phyloP scores from a whole-genome alignment of 2,888 invertebrate species.

The Alentia gelatinosa region DNA sequence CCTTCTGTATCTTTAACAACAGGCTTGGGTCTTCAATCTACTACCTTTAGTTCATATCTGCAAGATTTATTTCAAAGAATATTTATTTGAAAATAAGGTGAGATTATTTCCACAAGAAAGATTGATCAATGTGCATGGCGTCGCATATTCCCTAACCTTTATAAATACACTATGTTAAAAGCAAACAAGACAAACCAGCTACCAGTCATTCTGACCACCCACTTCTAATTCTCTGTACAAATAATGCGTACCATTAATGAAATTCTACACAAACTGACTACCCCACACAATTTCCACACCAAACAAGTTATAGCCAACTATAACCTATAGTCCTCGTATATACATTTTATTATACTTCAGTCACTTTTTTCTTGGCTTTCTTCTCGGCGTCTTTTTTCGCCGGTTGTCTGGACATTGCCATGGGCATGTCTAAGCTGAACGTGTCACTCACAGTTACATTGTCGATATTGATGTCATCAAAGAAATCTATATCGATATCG shows the following conservation, averaged over 20 bases:
- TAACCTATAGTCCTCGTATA: background rate
- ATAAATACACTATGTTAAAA: too few relatives aligned
- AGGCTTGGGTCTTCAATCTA: too few relatives aligned
- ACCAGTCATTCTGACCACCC: too few relatives aligned
- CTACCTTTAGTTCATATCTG: too few relatives aligned
- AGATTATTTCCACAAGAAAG: too few relatives aligned
- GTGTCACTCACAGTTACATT: slow-evolving; percentile 78
- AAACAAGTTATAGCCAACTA: background rate
- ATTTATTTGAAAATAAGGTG: too few relatives aligned
- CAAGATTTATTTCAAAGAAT: too few relatives aligned
- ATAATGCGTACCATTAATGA: background rate
- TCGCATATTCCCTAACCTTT: too few relatives aligned
- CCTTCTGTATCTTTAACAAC: too few relatives aligned
- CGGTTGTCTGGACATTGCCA: slow-evolving; percentile 39
- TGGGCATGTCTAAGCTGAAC: slow-evolving; percentile 77
- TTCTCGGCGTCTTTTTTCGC: background rate
- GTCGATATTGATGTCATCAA: slow-evolving; percentile 79
- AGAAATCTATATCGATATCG: slow-evolving; percentile 80
- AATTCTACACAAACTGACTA: slow-evolving; percentile 37
- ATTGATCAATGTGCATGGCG: too few relatives aligned
- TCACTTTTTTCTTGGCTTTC: slow-evolving; percentile 27
- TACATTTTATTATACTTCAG: slow-evolving; percentile 5
- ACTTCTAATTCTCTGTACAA: too few relatives aligned
- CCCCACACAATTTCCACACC: slow-evolving; percentile 7
- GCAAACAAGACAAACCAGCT: too few relatives aligned